Evolutionary conservation across 2,888 invertebrate species (phyloP).

Genomic region (Pammene fasciana): DNA sequence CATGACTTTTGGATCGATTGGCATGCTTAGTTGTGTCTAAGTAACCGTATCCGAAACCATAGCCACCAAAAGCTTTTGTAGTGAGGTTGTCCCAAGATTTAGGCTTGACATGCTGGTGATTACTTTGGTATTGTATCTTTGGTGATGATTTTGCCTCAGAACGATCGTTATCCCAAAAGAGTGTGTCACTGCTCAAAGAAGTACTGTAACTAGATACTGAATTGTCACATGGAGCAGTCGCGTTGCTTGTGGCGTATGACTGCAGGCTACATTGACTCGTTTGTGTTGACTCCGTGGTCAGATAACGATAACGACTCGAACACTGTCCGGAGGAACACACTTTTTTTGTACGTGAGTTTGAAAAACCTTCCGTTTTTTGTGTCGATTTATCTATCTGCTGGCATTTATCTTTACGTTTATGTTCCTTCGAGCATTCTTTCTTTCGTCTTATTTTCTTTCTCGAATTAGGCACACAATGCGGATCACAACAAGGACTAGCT

Average conservation of each 20-base stretch:
- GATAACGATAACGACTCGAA: conserved; percentile 82
- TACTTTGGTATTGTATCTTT: conserved; percentile 77
- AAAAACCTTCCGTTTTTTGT: conserved; percentile 73
- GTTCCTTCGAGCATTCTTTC: conserved; percentile 85
- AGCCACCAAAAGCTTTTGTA: conserved; percentile 92
- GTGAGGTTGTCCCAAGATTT: conserved; percentile 96
- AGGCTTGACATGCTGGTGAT: conserved; percentile 85
- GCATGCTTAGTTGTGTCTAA: conserved; percentile 85
- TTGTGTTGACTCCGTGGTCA: conserved; percentile 86
- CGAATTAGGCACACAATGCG: conserved; percentile 90
- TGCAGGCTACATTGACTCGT: conserved; percentile 92
- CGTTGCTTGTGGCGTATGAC: conserved; percentile 91
- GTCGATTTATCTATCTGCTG: conserved; percentile 80
- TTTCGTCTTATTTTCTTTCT: conserved; percentile 79
- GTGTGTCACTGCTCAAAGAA: conserved; percentile 92
- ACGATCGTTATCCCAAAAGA: conserved; percentile 89
- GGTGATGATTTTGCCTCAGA: conserved; percentile 73
- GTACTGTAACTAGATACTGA: conserved; percentile 92
- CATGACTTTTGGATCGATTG: conserved; percentile 74
- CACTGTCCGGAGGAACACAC: conserved; percentile 70
- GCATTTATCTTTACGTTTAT: conserved; percentile 84
- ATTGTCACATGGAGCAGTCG: conserved; percentile 85
- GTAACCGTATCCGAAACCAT: conserved; percentile 94
- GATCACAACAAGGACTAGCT: conserved; percentile 93
- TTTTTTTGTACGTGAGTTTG: conserved; percentile 77